Evolutionary conservation across 2,113 vertebrate genomes (phyloP).

Genomic region (Emydura subglobosa): DNA sequence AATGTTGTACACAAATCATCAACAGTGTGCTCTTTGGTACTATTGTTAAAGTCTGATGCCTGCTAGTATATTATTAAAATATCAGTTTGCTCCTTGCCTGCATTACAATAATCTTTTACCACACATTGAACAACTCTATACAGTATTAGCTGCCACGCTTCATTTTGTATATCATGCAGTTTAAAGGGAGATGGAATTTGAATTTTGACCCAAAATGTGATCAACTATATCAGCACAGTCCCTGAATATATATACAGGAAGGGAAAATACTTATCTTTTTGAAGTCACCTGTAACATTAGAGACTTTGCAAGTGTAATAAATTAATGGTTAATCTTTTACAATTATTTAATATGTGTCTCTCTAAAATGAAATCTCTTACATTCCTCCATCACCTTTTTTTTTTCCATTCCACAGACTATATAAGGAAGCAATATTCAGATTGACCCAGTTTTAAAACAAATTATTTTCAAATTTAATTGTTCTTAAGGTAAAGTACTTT

Average conservation of each 20-base stretch:
- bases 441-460: background rate
- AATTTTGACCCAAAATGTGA: background rate
- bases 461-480: background rate
- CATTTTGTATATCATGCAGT: background rate
- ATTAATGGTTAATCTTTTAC: background rate
- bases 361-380: background rate
- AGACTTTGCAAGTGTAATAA: background rate
- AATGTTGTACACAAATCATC: rapidly evolving
- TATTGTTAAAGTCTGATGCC: background rate
- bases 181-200: background rate
- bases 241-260: rapidly evolving
- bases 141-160: rapidly evolving
- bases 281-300: background rate
- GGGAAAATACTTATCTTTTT: background rate
- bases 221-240: rapidly evolving
- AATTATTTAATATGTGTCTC: background rate
- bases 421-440: background rate
- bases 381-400: background rate
- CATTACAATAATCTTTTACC: background rate
- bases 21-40: rapidly evolving
- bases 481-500: background rate
- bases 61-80: rapidly evolving
- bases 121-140: rapidly evolving
- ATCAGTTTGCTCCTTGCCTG: rapidly evolving
- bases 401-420: background rate